Conservation (phyloP, 1,140 invertebrate species). For the Asobara japonica region DNA sequence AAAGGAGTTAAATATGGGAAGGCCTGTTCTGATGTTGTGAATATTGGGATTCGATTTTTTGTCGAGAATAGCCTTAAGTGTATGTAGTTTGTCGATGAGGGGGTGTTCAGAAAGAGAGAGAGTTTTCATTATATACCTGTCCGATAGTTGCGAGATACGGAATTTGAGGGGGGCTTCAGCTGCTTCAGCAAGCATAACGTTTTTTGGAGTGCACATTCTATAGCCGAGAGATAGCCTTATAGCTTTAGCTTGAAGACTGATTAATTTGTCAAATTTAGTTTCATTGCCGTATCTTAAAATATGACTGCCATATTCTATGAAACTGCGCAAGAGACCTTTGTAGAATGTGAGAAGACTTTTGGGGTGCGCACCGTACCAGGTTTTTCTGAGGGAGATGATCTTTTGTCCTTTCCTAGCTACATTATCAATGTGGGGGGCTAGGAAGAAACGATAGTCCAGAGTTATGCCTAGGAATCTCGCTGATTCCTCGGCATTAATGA, state of each 20-base stretch:
- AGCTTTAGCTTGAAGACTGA: constrained; percentile 1
- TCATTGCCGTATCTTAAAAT: neutral
- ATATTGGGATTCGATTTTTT: neutral
- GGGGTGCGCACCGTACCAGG: neutral
- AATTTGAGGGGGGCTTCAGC: neutral
- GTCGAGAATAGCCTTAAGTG: neutral
- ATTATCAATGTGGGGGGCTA: too few relatives aligned
- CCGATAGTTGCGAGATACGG: neutral
- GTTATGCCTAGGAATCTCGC: too few relatives aligned
- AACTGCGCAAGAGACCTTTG: neutral
- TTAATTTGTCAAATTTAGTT: neutral
- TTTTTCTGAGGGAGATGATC: neutral
- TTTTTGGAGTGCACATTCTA: constrained; percentile 3
- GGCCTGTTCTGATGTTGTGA: neutral
- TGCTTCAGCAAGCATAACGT: constrained; percentile 9
- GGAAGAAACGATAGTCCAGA: too few relatives aligned
- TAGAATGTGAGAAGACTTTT: neutral
- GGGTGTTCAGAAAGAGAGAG: neutral
- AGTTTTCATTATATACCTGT: neutral
- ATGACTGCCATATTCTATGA: constrained; percentile 4
- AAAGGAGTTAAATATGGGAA: neutral
- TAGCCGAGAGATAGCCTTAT: neutral
- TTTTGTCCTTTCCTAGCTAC: too few relatives aligned
- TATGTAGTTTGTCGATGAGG: neutral
- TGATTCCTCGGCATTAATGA: too few relatives aligned